Evolutionary conservation across 2,797 vertebrate genomes (phyloP).

Genomic region (Anniella stebbinsi): DNA sequence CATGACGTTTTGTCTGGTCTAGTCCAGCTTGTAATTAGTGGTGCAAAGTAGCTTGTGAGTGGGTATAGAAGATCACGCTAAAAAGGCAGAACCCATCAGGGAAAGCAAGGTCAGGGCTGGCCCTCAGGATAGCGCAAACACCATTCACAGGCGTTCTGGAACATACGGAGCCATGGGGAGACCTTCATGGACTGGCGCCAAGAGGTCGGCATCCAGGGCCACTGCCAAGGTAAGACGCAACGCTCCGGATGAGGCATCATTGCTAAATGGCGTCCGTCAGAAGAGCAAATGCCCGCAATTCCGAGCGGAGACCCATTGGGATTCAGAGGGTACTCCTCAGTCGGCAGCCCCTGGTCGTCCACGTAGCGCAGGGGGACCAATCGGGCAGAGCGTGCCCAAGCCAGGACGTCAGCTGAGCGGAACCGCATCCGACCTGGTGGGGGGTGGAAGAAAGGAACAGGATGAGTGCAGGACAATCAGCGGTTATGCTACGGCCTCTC

Average conservation of each 20-base stretch:
- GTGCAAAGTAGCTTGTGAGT: background rate
- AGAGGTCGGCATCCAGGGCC: constrained; percentile 87
- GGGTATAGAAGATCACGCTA: background rate
- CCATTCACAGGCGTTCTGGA: constrained; percentile 88
- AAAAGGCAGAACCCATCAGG: background rate
- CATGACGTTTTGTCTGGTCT: background rate
- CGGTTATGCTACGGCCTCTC: background rate
- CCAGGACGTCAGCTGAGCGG: constrained; percentile 75
- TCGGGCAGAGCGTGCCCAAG: constrained; percentile 72
- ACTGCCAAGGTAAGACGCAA: constrained; percentile 91
- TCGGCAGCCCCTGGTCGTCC: constrained; percentile 86
- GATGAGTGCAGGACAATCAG: background rate
- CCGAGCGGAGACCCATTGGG: constrained; percentile 90
- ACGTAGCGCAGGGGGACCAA: constrained; percentile 88
- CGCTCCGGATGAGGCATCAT: constrained; percentile 95
- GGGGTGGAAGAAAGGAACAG: background rate
- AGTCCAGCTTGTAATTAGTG: background rate
- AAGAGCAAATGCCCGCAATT: constrained; percentile 87
- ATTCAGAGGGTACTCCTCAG: constrained; percentile 89
- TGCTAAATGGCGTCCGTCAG: constrained; percentile 89
- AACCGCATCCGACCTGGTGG: constrained; percentile 89
- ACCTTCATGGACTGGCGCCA: constrained; percentile 77
- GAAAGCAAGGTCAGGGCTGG: background rate
- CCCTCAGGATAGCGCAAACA: constrained; percentile 67
- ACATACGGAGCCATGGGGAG: constrained; percentile 90